A percentile compares a stretch with the other conserved stretches of the same genome.
Evolutionary conservation across 2,888 invertebrate genomes (phyloP).

Genomic region (Dicyrtomina minuta): DNA sequence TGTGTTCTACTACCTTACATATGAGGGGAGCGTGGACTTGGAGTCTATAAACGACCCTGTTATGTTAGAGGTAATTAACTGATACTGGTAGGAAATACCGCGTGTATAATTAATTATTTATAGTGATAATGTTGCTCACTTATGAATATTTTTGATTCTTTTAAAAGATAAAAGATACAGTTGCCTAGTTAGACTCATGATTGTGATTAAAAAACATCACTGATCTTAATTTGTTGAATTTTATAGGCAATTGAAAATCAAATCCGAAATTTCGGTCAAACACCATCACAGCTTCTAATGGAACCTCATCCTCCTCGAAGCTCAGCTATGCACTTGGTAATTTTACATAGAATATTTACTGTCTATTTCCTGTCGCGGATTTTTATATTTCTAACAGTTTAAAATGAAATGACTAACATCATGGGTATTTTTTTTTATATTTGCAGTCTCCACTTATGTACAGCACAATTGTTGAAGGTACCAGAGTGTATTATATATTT

Average conservation of each 20-base stretch:
- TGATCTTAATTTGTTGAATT: constrained; percentile 45
- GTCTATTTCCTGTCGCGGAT: too few relatives aligned
- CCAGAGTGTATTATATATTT: not conserved
- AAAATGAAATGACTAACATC: constrained; percentile 13
- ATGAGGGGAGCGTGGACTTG: constrained; percentile 94
- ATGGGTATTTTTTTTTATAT: not conserved
- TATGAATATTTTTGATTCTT: not conserved
- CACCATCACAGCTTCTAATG: constrained; percentile 93
- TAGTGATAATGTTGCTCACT: not conserved
- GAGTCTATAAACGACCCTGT: constrained; percentile 85
- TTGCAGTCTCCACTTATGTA: too few relatives aligned
- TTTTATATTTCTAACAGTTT: not conserved
- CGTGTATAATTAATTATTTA: not conserved
- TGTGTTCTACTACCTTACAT: constrained; percentile 98
- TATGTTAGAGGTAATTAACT: constrained; percentile 71
- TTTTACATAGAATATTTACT: constrained; percentile 41
- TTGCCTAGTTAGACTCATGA: too few relatives aligned
- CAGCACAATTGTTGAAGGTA: too few relatives aligned
- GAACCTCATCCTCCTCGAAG: constrained; percentile 98
- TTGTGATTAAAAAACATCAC: too few relatives aligned
- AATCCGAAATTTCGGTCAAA: constrained; percentile 97
- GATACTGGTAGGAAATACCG: constrained; percentile 11
- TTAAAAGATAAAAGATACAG: too few relatives aligned
- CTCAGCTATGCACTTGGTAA: constrained; percentile 88
- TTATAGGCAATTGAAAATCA: constrained; percentile 82